Evolutionary conservation across 2,113 vertebrate genomes (phyloP).

Genomic region (Microcebus tavaratra): DNA sequence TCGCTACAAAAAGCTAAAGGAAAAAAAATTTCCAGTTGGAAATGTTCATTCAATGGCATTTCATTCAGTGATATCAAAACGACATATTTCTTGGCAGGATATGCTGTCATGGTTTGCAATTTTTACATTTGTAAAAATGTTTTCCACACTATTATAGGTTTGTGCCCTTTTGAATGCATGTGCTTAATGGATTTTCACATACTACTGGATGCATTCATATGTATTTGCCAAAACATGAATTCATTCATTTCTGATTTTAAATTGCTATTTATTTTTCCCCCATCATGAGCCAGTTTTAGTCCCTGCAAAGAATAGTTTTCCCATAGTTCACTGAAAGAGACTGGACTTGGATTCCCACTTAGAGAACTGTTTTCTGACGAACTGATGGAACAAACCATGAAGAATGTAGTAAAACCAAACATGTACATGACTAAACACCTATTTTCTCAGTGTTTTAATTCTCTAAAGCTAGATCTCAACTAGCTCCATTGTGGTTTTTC

Average conservation of each 20-base stretch:
- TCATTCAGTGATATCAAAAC: not conserved
- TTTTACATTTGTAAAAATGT: not conserved
- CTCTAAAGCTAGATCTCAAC: not conserved
- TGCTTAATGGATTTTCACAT: constrained; percentile 21
- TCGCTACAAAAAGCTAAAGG: not conserved
- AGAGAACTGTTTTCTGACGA: not conserved
- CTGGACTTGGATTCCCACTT: not conserved
- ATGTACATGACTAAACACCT: not conserved
- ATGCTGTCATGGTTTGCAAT: not conserved
- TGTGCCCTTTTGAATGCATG: not conserved
- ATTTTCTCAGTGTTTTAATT: not conserved
- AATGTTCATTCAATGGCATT: not conserved
- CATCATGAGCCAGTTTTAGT: not conserved
- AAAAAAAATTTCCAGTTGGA: not conserved
- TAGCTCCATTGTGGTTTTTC: not conserved
- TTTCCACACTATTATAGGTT: not conserved
- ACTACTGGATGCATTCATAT: constrained; percentile 19
- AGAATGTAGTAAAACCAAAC: not conserved
- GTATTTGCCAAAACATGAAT: constrained; percentile 25
- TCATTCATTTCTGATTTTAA: constrained; percentile 50
- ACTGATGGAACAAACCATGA: not conserved
- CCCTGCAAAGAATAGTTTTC: not conserved
- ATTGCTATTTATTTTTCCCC: not conserved
- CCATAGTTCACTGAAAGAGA: not conserved
- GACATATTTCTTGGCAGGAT: not conserved